Conservation (phyloP, 2,888 invertebrate genomes). For the Chrysodeixis includens region DNA sequence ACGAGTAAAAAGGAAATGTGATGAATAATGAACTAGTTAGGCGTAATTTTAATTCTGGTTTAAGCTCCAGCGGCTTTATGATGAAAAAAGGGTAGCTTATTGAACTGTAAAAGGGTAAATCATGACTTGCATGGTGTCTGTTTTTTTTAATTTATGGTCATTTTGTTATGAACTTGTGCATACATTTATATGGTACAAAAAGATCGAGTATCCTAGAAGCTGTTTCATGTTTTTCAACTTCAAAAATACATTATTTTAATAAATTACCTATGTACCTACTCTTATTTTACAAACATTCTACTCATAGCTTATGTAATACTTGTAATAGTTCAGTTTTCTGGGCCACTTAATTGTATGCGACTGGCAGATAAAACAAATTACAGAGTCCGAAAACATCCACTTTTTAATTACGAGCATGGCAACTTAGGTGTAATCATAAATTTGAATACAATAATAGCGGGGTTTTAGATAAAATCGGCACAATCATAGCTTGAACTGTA, state of each 20-base stretch:
- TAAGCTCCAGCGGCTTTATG: conserved; percentile 7
- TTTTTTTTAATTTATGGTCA: no score
- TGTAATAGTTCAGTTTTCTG: background rate
- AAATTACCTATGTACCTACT: no score
- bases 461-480: conserved; percentile 10
- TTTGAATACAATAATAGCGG: conserved; percentile 18
- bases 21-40: conserved; percentile 7
- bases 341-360: background rate
- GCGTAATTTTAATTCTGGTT: background rate
- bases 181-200: background rate
- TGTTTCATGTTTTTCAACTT: no score
- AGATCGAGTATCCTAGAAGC: no score
- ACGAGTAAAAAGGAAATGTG: conserved; percentile 32
- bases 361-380: conserved; percentile 1
- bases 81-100: background rate
- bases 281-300: background rate
- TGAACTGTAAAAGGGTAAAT: background rate
- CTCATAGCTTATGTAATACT: background rate
- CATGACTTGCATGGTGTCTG: background rate
- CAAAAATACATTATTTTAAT: no score
- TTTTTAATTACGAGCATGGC: conserved; percentile 25
- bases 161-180: background rate
- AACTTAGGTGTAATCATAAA: conserved; percentile 11
- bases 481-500: conserved; percentile 14
- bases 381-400: conserved; percentile 14